Conservation (phyloP, 1,140 invertebrate species). For the Tetramorium alpestre region DNA sequence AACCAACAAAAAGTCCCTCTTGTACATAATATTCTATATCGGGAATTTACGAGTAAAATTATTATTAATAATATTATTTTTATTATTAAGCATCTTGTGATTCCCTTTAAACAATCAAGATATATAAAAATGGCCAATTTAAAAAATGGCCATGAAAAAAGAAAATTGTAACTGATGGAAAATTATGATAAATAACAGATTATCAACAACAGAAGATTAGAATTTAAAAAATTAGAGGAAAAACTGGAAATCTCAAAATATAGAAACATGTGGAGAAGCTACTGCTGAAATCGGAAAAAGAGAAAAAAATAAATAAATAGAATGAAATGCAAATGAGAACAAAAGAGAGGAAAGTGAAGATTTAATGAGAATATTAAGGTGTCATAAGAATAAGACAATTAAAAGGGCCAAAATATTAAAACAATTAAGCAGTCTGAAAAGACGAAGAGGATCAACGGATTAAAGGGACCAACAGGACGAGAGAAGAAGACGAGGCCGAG, state of each 20-base stretch:
- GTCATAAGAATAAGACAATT: constrained; percentile 24
- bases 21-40: background rate
- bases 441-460: background rate
- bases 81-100: background rate
- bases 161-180: background rate
- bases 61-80: background rate
- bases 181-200: background rate
- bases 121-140: background rate
- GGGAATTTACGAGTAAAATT: background rate
- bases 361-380: background rate
- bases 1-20: background rate
- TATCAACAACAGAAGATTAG: background rate
- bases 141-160: background rate
- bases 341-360: background rate
- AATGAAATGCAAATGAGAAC: background rate
- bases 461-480: constrained; percentile 36
- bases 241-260: background rate
- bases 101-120: background rate
- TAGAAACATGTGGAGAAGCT: background rate
- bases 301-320: background rate
- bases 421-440: background rate
- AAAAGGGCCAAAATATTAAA: background rate
- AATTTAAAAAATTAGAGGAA: background rate
- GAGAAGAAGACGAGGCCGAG: constrained; percentile 30
- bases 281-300: background rate